A percentile compares a stretch with the other conserved stretches of the same genome.
phyloP scores from a whole-genome alignment of 2,797 vertebrate genomes.

The Poeciliopsis turneri region DNA sequence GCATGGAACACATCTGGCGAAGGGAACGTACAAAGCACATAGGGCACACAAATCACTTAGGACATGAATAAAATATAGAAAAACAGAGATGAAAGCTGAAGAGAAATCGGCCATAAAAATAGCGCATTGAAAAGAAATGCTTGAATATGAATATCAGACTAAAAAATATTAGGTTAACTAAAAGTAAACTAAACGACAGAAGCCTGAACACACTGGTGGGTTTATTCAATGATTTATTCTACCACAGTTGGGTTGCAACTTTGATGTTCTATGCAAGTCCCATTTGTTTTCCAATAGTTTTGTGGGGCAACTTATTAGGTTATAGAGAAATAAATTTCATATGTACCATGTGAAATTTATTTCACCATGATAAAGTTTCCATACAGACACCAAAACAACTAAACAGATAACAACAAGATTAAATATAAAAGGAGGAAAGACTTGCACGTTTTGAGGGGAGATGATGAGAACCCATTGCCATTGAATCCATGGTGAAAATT shows the following conservation, averaged over 20 bases:
- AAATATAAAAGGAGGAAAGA: not conserved
- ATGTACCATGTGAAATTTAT: not conserved
- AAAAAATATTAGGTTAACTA: not conserved
- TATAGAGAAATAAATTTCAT: not conserved
- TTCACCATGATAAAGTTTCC: not conserved
- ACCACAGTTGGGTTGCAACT: not conserved
- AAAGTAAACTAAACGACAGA: not conserved
- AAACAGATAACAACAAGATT: not conserved
- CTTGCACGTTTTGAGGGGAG: not conserved
- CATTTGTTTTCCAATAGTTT: not conserved
- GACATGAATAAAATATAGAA: not conserved
- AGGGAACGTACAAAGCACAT: not conserved
- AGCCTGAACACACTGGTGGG: not conserved
- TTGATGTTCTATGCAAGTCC: not conserved
- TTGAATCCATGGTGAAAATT: not conserved
- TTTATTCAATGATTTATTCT: not conserved
- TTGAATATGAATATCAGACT: not conserved
- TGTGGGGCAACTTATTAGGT: not conserved
- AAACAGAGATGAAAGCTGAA: not conserved
- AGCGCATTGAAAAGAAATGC: not conserved
- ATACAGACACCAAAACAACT: not conserved
- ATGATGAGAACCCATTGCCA: not conserved
- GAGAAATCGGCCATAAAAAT: not conserved
- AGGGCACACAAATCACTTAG: not conserved
- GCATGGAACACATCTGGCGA: not conserved